Percentiles rank a stretch among this genome's conserved stretches.
Conservation (phyloP, 2,888 invertebrate species). For the Blera fallax region DNA sequence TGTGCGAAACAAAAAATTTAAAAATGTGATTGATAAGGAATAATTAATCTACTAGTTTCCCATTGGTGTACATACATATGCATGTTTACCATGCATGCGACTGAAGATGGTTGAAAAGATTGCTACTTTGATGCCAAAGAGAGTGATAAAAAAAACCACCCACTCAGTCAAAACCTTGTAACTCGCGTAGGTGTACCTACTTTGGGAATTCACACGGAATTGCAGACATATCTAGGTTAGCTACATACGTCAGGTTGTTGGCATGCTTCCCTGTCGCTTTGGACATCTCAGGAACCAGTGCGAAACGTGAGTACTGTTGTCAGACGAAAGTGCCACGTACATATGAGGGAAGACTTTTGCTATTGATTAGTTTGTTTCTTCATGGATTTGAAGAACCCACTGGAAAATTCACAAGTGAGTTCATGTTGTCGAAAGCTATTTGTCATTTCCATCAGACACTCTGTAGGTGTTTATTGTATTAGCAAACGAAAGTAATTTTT, state of each 20-base stretch:
- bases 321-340: constrained; percentile 52
- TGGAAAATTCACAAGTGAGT: constrained; percentile 31
- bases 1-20: background rate
- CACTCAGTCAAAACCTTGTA: constrained; percentile 21
- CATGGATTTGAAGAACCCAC: constrained; percentile 23
- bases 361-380: constrained; percentile 59
- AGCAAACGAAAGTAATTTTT: background rate
- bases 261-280: constrained; percentile 38
- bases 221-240: constrained; percentile 10
- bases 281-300: constrained; percentile 3
- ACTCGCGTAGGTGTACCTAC: constrained; percentile 37
- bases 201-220: constrained; percentile 20
- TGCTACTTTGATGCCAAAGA: background rate
- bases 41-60: constrained; percentile 53
- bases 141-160: background rate
- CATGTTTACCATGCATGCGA: background rate
- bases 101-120: background rate
- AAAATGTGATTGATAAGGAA: constrained; percentile 61
- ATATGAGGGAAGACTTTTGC: constrained; percentile 60
- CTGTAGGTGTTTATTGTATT: background rate
- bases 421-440: constrained; percentile 41
- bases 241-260: constrained; percentile 24
- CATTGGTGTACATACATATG: background rate
- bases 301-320: constrained; percentile 50
- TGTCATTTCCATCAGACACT: constrained; percentile 31